Evolutionary conservation across 2,797 vertebrate species (phyloP), one percentile per base, ranked within the genome.

Genomic region (Poecilia gillii): DNA sequence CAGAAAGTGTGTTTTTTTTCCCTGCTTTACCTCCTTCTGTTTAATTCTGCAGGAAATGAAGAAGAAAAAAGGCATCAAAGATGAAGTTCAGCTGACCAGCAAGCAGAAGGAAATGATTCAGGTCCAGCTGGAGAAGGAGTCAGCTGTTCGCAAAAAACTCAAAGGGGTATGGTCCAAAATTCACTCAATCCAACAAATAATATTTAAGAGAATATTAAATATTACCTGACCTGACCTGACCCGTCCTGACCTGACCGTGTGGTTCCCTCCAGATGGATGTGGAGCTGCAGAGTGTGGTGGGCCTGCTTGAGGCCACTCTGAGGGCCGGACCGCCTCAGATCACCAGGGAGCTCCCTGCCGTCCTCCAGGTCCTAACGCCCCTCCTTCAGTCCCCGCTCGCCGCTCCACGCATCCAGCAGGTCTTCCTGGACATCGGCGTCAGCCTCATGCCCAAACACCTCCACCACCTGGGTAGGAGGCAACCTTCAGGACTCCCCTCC

Each of bases 101-200:
- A 99, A 99, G 86, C 99, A 99, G 92, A 99, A 98, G 91, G 99
- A 99, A 92, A 96, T 99, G 96, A 92, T 99, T 85, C 96, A 97
- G 39, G 93, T 90, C 36, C 98, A 99, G 93, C 92, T 98, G 86
- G 98, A 99, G 76, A 98, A 96, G 85, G 99, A 99, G 88, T 94
- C 96, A 0, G 92, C 95, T 64, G 94, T 97, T 84, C 97, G 99
- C 57, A 97, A 96, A 89, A 95, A 90, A 33, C 94, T 99, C 39
- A 96, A 95, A 85, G 96, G 93, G 96, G 99, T 97, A 84, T 81
- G 74, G 75, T 62, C 28, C 20, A 20, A 51, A 73, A 31, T 45
- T 46, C 6, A 18, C 64, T 20, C 25, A 66, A 23, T 39, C 7
- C 3, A 39, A 66, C 62, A 23, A 66, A 20, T 20, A 36, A 39